phyloP scores from a whole-genome alignment of 2,797 vertebrate species.

The Bufotes viridis region DNA sequence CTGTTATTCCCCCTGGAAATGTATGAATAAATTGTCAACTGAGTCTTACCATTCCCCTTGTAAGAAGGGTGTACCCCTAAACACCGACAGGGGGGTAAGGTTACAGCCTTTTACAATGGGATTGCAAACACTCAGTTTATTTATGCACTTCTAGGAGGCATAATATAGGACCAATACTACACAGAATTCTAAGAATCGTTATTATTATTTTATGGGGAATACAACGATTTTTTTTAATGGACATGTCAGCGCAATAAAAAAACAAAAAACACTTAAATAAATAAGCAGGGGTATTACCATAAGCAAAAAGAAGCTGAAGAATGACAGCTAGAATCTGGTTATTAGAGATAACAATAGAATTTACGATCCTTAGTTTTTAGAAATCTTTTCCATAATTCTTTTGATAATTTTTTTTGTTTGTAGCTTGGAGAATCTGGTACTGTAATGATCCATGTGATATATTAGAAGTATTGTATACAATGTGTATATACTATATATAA shows the following conservation, averaged over 20 bases:
- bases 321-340: not conserved
- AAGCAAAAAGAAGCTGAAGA: not conserved
- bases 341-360: not conserved
- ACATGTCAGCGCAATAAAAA: not conserved
- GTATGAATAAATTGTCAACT: not conserved
- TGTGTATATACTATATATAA: slow-evolving; percentile 80
- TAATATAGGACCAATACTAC: not conserved
- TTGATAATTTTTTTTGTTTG: slow-evolving; percentile 62
- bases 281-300: not conserved
- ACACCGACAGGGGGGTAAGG: too few species aligned
- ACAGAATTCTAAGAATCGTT: not conserved
- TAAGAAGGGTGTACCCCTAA: too few species aligned
- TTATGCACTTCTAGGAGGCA: not conserved
- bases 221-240: not conserved
- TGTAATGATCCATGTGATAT: slow-evolving; percentile 70
- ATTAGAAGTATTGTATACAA: slow-evolving; percentile 77
- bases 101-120: not conserved
- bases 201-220: not conserved
- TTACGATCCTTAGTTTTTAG: not conserved
- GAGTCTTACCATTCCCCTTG: not conserved
- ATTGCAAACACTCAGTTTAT: not conserved
- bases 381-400: not conserved
- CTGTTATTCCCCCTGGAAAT: not conserved
- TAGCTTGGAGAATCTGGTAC: slow-evolving; percentile 69
- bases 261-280: not conserved